phyloP scores from a whole-genome alignment of 1,140 invertebrate species.

The Drosophila littoralis region DNA sequence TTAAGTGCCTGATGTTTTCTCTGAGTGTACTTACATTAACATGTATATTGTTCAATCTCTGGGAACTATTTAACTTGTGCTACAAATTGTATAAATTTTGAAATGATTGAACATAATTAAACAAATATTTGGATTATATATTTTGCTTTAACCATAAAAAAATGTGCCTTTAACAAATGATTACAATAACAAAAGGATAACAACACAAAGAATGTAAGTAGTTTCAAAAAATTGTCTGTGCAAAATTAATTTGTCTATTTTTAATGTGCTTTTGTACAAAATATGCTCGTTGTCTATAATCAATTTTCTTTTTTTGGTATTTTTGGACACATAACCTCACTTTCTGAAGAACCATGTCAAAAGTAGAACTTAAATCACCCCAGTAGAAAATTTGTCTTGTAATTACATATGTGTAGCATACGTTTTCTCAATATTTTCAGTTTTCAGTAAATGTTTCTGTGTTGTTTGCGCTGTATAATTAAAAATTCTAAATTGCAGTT shows the following conservation, averaged over 20 bases:
- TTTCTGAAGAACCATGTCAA: constrained; percentile 19
- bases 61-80: no score
- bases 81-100: not conserved
- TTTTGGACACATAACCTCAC: constrained; percentile 45
- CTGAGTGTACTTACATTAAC: no score
- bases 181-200: constrained; percentile 62
- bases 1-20: no score
- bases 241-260: constrained; percentile 12
- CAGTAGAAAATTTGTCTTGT: constrained; percentile 24
- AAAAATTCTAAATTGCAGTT: constrained; percentile 60
- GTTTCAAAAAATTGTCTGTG: constrained; percentile 52
- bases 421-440: constrained; percentile 10
- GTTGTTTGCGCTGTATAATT: constrained; percentile 48
- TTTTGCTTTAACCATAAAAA: constrained; percentile 69
- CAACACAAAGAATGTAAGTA: constrained; percentile 83
- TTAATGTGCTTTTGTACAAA: constrained; percentile 56
- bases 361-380: constrained; percentile 28
- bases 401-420: not conserved
- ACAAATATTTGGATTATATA: constrained; percentile 60
- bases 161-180: constrained; percentile 60
- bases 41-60: no score
- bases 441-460: constrained; percentile 24
- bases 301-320: constrained; percentile 31
- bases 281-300: constrained; percentile 24
- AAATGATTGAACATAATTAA: constrained; percentile 43